Evolutionary conservation across 2,888 invertebrate species (phyloP), one percentile per base, ranked within the genome.

Genomic region (Toxonevra muliebris): DNA sequence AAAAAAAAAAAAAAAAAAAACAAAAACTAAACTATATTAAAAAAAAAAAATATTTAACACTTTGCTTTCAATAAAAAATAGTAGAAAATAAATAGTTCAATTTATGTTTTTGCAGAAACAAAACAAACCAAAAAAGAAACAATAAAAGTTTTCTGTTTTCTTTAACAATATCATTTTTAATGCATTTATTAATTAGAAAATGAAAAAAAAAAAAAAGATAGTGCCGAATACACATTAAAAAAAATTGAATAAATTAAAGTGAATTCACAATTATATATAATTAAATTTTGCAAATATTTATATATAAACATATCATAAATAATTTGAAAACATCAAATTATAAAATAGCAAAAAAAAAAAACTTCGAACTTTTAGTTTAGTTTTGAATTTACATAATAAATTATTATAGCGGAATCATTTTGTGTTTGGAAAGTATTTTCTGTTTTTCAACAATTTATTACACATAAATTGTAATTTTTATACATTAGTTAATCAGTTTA

Each of bases 1-100:
- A 54, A 62, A 61, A 40, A 68, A 71, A 67, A 61, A 58, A 54
- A 60, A 53, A 45, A 43, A 62, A n/a, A 43, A 17, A 57, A 68
- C 69, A 73, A 67, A 74, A 61, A 73, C 68, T 69, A 66, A 73
- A 72, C 69, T 30, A 30, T 30, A 30, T 7, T 30, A 4, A 30
- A 70, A 69, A 69, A 45, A 73, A 68, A 30, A 30, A 4, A 30
- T 30, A 30, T 30, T 30, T 30, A 30, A 7, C 30, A 30, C 30
- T 30, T 30, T 30, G 7, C 2, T 30, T 30, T 30, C 30, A 30
- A 30, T 30, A 30, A 30, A 30, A 30, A 30, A 30, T 30, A 7
- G 30, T 30, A 30, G 30, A 30, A 30, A 30, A 30, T 30, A 30
- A 30, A 4, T 30, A 30, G 30, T 30, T 30, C 30, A 30, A 30